phyloP scores from a whole-genome alignment of 2,888 invertebrate species.

The Willowsia nigromaculata region DNA sequence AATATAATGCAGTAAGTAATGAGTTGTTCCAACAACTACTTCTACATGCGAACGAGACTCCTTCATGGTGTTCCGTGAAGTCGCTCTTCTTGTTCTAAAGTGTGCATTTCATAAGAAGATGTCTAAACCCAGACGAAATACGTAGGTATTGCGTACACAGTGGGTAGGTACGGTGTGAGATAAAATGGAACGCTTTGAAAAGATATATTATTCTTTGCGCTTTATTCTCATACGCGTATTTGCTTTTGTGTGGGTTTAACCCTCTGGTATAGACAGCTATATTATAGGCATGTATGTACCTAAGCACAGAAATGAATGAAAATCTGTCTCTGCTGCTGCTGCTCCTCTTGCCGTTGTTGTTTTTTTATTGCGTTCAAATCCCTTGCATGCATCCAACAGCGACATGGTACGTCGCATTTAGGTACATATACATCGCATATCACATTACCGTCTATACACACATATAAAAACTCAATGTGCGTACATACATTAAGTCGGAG shows the following conservation, averaged over 20 bases:
- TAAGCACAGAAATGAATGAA: slow-evolving; percentile 34
- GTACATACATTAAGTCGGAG: too few species aligned
- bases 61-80: slow-evolving; percentile 12
- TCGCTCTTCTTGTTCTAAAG: not conserved
- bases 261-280: not conserved
- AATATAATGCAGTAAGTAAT: not conserved
- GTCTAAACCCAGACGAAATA: slow-evolving; percentile 28
- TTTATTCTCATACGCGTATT: not conserved
- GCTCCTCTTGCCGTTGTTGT: not conserved
- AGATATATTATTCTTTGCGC: not conserved
- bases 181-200: not conserved
- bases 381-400: not conserved
- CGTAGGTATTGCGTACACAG: not conserved
- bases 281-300: not conserved
- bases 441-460: too few species aligned
- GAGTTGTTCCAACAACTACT: slow-evolving; percentile 22
- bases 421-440: not conserved
- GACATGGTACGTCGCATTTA: not conserved
- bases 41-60: too few species aligned
- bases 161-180: not conserved
- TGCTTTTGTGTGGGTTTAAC: not conserved
- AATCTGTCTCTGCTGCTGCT: slow-evolving; percentile 12
- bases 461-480: too few species aligned
- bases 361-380: not conserved
- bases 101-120: not conserved